Base-by-base conservation (phyloP, 2,888 invertebrate species). In the Plagiodera versicolora region DNA sequence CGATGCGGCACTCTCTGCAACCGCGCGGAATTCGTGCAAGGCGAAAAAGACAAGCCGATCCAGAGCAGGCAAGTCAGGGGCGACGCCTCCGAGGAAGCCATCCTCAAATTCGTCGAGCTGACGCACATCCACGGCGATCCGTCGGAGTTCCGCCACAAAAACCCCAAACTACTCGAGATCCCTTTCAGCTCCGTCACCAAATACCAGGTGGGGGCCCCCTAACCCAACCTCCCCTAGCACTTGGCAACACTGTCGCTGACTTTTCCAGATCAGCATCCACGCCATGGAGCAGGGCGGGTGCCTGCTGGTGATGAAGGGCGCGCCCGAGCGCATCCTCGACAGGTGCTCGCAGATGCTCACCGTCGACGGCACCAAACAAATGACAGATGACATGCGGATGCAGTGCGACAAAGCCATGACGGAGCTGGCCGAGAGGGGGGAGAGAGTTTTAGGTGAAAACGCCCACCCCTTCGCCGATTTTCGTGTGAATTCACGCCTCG, bases 361-460 rank as follows among this genome's bases (percentile, higher is more conserved):
- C 24, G 82, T 85, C 28, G 86, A 86, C 2, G 79, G 83, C 46
- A 85, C 85, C 8, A 80, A 79, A 48, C 77, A 79, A 4, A 77
- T 93, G 60, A 83, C 81, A 1, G 75, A 80, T 0, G 79, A 81
- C 28, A 78, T 85, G 72, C 83, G 86, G 68, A 81, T 83, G 61
- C 83, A 83, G 51, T 83, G 89, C 52, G 87, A 88, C 74, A 82
- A 83, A 51, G 86, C 89, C 56, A 94, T 94, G 77, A 85, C 89
- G 54, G 91, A 91, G 77, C 79, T 95, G 53, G 95, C 94, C 57
- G 91, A 74, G 60, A 74, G 71, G 51, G 95, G 95, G 19, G 94
- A 95, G 79, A 85, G 95, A 62, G 94, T 95, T 1, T 39, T 66
- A 9, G 60, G 60, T 35, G 2, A 1, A 14, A 14, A 39, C 14